Conservation (phyloP, 2,113 vertebrate genomes). For the Leucoraja erinaceus region DNA sequence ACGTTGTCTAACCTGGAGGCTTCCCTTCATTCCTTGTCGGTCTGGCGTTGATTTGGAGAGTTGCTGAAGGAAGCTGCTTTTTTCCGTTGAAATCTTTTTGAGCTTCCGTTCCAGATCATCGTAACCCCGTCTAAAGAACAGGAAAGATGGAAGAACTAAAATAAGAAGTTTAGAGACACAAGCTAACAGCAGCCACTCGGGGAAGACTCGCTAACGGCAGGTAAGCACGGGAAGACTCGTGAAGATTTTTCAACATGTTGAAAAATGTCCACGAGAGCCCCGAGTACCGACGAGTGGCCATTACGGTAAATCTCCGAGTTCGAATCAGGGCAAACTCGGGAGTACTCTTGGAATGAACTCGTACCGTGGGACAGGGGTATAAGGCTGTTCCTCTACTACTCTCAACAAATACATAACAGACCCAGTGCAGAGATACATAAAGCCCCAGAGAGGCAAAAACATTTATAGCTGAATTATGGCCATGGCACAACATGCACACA, state of each 20-base stretch:
- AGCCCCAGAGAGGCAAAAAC: background rate
- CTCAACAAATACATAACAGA: background rate
- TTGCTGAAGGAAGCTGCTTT: conserved; percentile 79
- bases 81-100: conserved; percentile 85
- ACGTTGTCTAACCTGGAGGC: conserved; percentile 71
- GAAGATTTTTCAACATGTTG: too few species aligned
- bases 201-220: too few species aligned
- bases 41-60: conserved; percentile 88
- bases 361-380: too few species aligned
- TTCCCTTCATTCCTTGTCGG: conserved; percentile 84
- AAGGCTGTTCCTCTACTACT: background rate
- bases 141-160: conserved; percentile 47
- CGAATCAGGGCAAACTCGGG: too few species aligned
- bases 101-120: conserved; percentile 85
- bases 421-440: background rate
- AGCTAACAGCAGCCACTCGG: background rate
- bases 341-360: too few species aligned
- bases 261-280: too few species aligned
- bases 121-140: conserved; percentile 75
- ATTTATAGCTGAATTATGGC: background rate
- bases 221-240: too few species aligned
- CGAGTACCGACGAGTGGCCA: too few species aligned
- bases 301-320: too few species aligned
- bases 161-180: background rate
- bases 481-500: background rate